Base-by-base conservation (phyloP, 1,140 invertebrate genomes). In the Neodiprion fabricii region DNA sequence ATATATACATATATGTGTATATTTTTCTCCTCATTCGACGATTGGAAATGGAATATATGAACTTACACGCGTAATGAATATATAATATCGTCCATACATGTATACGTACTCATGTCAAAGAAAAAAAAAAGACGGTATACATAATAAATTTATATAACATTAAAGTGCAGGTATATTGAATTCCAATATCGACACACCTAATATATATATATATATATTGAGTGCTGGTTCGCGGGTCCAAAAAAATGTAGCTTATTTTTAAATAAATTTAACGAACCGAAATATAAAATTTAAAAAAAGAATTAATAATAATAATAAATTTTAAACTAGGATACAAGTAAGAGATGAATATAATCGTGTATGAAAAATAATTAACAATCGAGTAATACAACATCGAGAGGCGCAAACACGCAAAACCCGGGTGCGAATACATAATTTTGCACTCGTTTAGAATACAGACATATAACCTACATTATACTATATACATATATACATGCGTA, bases 161-260 rank as follows among this genome's bases (percentile, higher is more conserved):
- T 14, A 65, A 65, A 65, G 17, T 14, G 61, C 61, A 65, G 7
- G 61, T 1, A 40, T 40, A 40, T 40, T 40, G 28, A 40, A 40
- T 40, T 40, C 28, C 28, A 40, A 40, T 40, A 40, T 40, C 28
- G 28, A 40, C 28, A 40, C 28, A 40, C 1, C 28, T 40, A 40
- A 40, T 70, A n/a, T 28, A 12, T 21, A 12, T 12, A 12, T 12
- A 8, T 74, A 77, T 70, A 40, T 67, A 74, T 66, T 80, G 80
- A 85, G 86, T 80, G 86, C 87, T 88, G 87, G 87, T 88, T 88
- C 85, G 85, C 83, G 87, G 86, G 87, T 88, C 87, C 87, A 88
- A 88, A 84, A 85, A 14, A 61, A 87, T 82, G 86, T 88, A 88
- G 86, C 79, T 83, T 87, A 86, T 85, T 81, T 81, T 14, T 81